Base-by-base conservation (phyloP, 2,113 vertebrate genomes). In the Xiphorhynchus elegans region DNA sequence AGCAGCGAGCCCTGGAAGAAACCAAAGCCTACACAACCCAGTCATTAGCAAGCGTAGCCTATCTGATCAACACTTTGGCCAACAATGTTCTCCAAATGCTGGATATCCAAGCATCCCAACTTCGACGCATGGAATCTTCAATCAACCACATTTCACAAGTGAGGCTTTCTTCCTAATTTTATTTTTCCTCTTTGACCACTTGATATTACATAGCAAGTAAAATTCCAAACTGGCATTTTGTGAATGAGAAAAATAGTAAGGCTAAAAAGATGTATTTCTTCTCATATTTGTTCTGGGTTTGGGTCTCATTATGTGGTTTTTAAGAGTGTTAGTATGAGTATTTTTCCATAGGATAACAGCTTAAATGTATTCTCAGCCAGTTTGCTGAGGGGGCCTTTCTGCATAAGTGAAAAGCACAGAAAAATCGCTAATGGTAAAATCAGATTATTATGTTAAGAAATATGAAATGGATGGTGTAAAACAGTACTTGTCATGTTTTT, bases 141-240 rank as follows among this genome's bases (percentile, higher is more conserved):
- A 99, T 99, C 98, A 99, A 99, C 97, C 99, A 99, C 93, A 99
- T 99, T 97, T 99, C 99, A 90, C 99, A 99, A 98, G 99, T 99
- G 77, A 97, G 97, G 78, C 33, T 66, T 64, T 19, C 81, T 73
- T 69, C 29, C 26, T 63, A 4, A 4, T 28, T 52, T 3, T 44
- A 17, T 60, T 64, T 64, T 44, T 23, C 11, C 16, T 37, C 8
- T 95, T 60, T 70, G 26, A 74, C 81, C 55, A 63, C 37, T 37
- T 85, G 63, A 29, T 77, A 40, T 56, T 37, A 14, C 46, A 6
- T 11, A 40, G 37, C 16, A 74, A 75, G 28, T 72, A 23, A 74
- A 91, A 80, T 39, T 74, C 33, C 68, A 21, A 42, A 52, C 26
- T 94, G 31, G 28, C 17, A 9, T 70, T 47, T 66, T 60, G 19